Evolutionary conservation across 2,888 invertebrate species (phyloP).

Genomic region (Muschampia plurimacula): DNA sequence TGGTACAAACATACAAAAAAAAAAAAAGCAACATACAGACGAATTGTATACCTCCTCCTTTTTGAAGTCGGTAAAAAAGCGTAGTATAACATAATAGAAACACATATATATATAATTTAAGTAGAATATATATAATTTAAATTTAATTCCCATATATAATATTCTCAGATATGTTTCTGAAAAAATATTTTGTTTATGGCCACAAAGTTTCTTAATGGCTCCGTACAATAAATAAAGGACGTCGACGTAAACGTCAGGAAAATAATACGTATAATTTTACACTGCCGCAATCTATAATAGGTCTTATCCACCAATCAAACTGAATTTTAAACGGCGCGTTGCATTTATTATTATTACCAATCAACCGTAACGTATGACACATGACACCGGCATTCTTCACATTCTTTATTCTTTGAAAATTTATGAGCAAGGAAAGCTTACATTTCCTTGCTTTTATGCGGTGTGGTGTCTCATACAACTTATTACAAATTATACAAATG

Average conservation of each 20-base stretch:
- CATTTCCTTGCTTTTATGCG: conserved; percentile 37
- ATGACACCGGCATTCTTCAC: conserved; percentile 22
- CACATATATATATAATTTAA: too few relatives aligned
- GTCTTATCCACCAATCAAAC: conserved; percentile 28
- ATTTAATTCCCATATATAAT: not conserved
- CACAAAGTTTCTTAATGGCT: conserved; percentile 6
- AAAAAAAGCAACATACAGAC: too few relatives aligned
- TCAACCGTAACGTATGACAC: conserved; percentile 8
- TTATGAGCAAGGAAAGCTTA: conserved; percentile 31
- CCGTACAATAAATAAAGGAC: conserved; percentile 19
- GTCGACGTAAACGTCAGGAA: conserved; percentile 17
- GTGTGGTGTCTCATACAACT: conserved; percentile 37
- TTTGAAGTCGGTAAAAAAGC: too few relatives aligned
- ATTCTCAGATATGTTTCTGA: conserved; percentile 4
- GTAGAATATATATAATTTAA: not conserved
- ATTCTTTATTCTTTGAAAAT: conserved; percentile 31
- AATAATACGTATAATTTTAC: conserved; percentile 15
- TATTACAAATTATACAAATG: conserved; percentile 38
- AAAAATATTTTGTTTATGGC: conserved; percentile 3
- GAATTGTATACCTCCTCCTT: too few relatives aligned
- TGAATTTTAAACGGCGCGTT: conserved; percentile 28
- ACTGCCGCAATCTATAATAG: conserved; percentile 21
- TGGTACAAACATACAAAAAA: not conserved
- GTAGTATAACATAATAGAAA: too few relatives aligned
- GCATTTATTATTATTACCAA: conserved; percentile 32